Conservation (phyloP, 1,140 invertebrate species). For the Papilio xuthus region DNA sequence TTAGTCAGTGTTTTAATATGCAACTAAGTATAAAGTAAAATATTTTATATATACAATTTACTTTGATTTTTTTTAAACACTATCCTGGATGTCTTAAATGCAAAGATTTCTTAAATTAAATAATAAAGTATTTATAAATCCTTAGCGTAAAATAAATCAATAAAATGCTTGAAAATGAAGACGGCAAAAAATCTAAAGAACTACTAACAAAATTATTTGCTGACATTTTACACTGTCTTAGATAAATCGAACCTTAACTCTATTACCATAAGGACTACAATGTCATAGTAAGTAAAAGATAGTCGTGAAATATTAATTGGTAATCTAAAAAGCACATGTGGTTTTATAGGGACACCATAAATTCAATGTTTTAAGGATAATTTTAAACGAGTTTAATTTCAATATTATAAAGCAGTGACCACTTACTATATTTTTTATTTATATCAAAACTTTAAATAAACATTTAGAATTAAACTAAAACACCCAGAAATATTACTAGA, state of each 20-base stretch:
- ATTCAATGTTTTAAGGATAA: neutral
- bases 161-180: neutral
- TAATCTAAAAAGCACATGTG: constrained; percentile 36
- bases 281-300: neutral
- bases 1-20: too few species aligned
- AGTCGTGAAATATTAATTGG: neutral
- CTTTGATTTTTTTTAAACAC: too few species aligned
- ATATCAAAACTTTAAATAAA: neutral
- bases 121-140: neutral
- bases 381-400: neutral
- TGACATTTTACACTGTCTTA: neutral
- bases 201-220: neutral
- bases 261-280: neutral
- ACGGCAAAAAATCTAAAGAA: neutral
- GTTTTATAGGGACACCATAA: neutral
- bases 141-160: neutral
- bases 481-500: too few species aligned
- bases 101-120: neutral
- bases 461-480: too few species aligned
- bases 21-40: too few species aligned
- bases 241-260: neutral
- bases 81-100: neutral
- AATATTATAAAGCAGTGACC: neutral
- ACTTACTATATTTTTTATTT: too few species aligned
- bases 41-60: too few species aligned